Conservation (phyloP, 2,888 invertebrate genomes). For the Vannuccia rotundouncinata region DNA sequence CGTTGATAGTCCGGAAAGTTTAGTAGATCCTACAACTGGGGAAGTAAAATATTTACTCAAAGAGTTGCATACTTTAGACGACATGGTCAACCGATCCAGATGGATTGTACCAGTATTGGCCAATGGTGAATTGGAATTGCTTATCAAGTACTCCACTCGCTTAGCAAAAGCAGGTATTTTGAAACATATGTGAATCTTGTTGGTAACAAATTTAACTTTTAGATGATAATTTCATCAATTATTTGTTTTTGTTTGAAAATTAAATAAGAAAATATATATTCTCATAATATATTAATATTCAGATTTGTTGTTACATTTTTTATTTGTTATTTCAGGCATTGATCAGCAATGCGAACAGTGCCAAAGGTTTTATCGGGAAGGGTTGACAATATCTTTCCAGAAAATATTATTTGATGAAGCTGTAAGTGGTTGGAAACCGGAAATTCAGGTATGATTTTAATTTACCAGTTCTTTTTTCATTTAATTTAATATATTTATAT, state of each 20-base stretch:
- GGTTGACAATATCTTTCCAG: slow-evolving; percentile 83
- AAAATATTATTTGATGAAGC: slow-evolving; percentile 95
- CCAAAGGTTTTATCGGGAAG: slow-evolving; percentile 87
- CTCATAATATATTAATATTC: no score
- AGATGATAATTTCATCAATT: no score
- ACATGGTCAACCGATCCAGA: slow-evolving; percentile 86
- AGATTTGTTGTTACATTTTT: no score
- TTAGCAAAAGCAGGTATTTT: slow-evolving; percentile 67
- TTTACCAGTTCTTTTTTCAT: no score
- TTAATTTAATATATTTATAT: no score
- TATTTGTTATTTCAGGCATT: slow-evolving; percentile 67
- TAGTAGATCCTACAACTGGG: slow-evolving; percentile 42
- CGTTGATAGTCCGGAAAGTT: not conserved
- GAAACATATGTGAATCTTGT: no score
- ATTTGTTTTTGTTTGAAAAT: no score
- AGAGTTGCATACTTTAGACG: slow-evolving; percentile 79
- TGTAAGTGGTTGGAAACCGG: slow-evolving; percentile 91
- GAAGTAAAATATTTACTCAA: slow-evolving; percentile 71
- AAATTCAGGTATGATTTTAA: slow-evolving; percentile 70
- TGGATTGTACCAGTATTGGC: slow-evolving; percentile 96
- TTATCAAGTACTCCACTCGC: slow-evolving; percentile 79
- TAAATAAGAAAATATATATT: no score
- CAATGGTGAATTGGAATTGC: slow-evolving; percentile 75
- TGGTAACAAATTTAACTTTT: no score
- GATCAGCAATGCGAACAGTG: slow-evolving; percentile 81